Evolutionary conservation across 2,797 vertebrate species (phyloP).

Genomic region (Coendou prehensilis): DNA sequence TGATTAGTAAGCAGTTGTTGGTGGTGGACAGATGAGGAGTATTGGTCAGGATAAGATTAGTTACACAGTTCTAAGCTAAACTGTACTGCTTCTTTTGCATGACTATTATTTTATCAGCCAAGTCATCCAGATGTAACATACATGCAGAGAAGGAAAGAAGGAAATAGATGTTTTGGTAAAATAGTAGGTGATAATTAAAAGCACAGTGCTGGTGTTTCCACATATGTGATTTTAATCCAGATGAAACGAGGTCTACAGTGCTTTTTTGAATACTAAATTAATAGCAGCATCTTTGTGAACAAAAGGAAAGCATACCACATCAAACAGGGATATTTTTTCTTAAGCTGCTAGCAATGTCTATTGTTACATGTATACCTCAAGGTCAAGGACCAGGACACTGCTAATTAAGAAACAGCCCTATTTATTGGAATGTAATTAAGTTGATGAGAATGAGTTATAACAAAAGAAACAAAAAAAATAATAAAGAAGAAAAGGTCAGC

Average conservation of each 20-base stretch:
- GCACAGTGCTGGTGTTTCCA: neutral
- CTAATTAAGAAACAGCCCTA: slow-evolving; percentile 64
- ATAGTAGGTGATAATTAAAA: neutral
- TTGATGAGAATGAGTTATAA: slow-evolving; percentile 34
- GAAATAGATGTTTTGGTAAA: neutral
- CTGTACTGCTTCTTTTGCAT: neutral
- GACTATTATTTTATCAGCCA: neutral
- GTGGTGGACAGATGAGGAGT: neutral
- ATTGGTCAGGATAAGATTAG: neutral
- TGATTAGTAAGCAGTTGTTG: neutral
- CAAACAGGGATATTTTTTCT: slow-evolving; percentile 16
- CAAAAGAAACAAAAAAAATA: neutral
- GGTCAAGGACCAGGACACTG: slow-evolving; percentile 19
- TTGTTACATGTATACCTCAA: neutral
- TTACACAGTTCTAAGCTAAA: neutral
- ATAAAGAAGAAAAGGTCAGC: neutral
- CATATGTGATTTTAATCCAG: neutral
- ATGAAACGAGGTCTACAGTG: neutral
- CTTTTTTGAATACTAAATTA: neutral
- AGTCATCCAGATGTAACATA: neutral
- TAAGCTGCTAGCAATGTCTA: neutral
- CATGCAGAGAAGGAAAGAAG: neutral
- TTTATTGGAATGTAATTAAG: slow-evolving; percentile 61
- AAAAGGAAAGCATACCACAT: slow-evolving; percentile 27
- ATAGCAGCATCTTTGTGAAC: neutral